Evolutionary conservation across 2,113 vertebrate species (phyloP).

Genomic region (Sinocyclocheilus anshuiensis): DNA sequence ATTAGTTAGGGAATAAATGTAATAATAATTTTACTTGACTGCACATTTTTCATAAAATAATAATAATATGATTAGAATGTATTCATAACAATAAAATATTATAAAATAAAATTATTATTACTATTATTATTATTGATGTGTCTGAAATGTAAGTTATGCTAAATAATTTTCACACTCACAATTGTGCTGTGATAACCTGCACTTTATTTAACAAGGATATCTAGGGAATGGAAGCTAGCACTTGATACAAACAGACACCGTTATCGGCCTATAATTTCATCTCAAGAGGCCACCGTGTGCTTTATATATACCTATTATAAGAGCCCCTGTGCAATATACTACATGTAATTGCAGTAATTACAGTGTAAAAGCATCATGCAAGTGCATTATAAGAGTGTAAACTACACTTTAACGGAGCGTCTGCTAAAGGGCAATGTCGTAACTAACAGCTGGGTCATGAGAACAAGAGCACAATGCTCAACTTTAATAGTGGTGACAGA

Average conservation of each 20-base stretch:
- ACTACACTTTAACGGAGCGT: background rate
- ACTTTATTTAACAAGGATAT: conserved; percentile 12
- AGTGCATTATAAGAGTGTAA: background rate
- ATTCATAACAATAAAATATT: too few species aligned
- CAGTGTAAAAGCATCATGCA: background rate
- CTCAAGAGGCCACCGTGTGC: background rate
- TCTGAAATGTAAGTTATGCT: too few species aligned
- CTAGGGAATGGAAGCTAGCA: conserved; percentile 8
- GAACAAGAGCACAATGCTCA: background rate
- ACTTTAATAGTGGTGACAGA: background rate
- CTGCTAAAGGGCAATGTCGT: background rate
- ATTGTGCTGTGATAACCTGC: background rate
- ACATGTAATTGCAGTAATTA: conserved; percentile 3
- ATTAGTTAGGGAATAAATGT: too few species aligned
- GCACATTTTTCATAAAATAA: too few species aligned
- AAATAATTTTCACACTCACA: too few species aligned
- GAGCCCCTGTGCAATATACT: background rate
- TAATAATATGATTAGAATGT: too few species aligned
- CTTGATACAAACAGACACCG: background rate
- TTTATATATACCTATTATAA: conserved; percentile 5
- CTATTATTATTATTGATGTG: too few species aligned
- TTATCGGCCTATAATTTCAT: background rate
- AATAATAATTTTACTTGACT: too few species aligned
- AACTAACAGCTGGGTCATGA: background rate
- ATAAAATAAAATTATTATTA: too few species aligned